Base-by-base conservation (phyloP, 2,888 invertebrate species). In the Cosmia trapezina region DNA sequence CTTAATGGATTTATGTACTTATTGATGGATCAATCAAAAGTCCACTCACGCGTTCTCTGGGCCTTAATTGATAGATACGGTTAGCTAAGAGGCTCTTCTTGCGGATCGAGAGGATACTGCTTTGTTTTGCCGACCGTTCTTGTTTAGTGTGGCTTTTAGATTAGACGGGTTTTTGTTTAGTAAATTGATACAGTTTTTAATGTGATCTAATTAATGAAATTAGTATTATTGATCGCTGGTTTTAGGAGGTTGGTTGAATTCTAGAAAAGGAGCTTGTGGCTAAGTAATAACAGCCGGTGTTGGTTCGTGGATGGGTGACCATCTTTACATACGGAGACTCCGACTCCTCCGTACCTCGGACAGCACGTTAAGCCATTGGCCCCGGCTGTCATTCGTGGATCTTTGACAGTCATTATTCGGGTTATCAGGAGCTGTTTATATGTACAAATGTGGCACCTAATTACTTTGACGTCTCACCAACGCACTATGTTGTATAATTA, bases 21-120 rank as follows among this genome's bases (percentile, higher is more conserved):
- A 95, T 95, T 95, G 95, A 95, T 92, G 93, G 93, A 95, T 96
- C 95, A 95, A 95, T 95, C 95, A 95, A 91, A 91, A 92, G 91
- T 88, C 90, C 89, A 89, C 90, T 91, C 88, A 89, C 88, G 90
- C 87, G 86, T 88, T 84, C 83, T 86, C 61, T 84, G 86, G 85
- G 86, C 76, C 82, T 93, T 94, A 94, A 94, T 94, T 94, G 94
- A 94, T 94, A 90, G 89, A 92, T 93, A 91, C 91, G 90, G 93
- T 94, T 93, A 73, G 81, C 78, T 78, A 81, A 80, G 83, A 80
- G 83, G 78, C 71, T 74, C 63, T 66, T 19, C 71, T 80, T 63
- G 85, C 84, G 64, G 82, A 82, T 84, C 76, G 80, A 84, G 84
- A 85, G 79, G 83, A 81, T 85, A 76, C 71, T 76, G 85, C 89